These are phyloP conservation scores for Nycticryphes semicollaris DNA, from an alignment of 2,113 vertebrate species.

Conservation along the genomic window DNA sequence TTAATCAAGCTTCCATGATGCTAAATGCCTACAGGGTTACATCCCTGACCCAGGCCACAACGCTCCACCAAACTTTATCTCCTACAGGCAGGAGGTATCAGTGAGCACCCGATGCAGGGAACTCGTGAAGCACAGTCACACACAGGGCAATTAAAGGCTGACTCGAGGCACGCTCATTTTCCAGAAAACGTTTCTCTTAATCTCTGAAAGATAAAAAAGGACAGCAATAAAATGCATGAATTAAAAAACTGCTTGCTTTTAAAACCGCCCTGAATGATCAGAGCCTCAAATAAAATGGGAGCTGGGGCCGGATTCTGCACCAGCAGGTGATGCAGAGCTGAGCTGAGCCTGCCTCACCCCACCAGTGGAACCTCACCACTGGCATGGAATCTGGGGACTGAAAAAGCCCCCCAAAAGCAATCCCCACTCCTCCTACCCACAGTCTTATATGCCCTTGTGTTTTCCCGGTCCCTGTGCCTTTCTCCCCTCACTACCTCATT, in stretches of 20 bases:
- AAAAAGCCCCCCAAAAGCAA: background rate
- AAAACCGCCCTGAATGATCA: background rate
- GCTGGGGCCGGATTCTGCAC: rapidly evolving
- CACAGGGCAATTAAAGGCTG: background rate
- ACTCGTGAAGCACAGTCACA: background rate
- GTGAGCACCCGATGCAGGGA: rapidly evolving
- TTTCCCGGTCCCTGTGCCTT: background rate
- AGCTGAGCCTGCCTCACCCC: background rate
- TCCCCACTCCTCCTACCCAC: background rate
- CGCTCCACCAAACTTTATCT: background rate
- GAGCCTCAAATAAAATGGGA: background rate
- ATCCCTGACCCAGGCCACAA: background rate
- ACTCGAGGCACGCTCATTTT: background rate
- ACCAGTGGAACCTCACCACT: rapidly evolving
- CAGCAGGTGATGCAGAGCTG: background rate
- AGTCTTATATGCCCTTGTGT: background rate
- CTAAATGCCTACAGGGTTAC: constrained; percentile 19
- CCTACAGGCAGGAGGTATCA: background rate
- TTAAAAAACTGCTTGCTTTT: background rate
- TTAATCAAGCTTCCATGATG: constrained; percentile 1
- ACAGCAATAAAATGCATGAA: background rate
- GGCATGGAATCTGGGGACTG: background rate
- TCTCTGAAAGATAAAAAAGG: background rate
- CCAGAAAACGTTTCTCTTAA: background rate
- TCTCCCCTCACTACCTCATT: background rate